Evolutionary conservation across 2,113 vertebrate genomes (phyloP), one percentile per base, ranked within the genome.

Genomic region (Mustela nigripes): DNA sequence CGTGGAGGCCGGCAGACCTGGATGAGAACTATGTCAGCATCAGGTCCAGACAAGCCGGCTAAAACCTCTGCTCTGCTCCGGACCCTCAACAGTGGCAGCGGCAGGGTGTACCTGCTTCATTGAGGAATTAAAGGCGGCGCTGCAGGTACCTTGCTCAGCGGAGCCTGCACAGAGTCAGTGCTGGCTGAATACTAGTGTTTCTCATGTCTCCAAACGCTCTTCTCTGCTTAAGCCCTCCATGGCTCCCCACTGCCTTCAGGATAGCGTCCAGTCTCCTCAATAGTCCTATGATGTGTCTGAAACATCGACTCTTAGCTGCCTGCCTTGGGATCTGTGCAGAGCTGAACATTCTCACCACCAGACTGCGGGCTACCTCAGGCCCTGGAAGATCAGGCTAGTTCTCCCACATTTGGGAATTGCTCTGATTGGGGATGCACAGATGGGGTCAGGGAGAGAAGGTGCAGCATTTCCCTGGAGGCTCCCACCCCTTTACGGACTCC

Each of bases 111-210:
- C 26, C 31, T 2, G 9, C 50, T n/a, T 74, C n/a, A 11, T 0
- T 4, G n/a, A 1, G 48, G 24, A 11, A 21, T 31, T 16, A 58
- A 45, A 18, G 28, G 5, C 19, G 48, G 28, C 31, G 69, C 65
- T 8, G 22, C 45, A 1, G 6, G 31, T 0, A 26, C 11, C 8
- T 0, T 5, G 48, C 42, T 56, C 18, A 15, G 65, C 7, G 0
- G 0, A 4, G 31, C 24, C 73, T 33, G 84, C 48, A n/a, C 48
- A 33, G 19, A 48, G 39, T 10, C 16, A 33, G 71, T 3, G 2
- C n/a, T 42, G 4, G 78, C 53, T 4, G 76, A 58, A n/a, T 11
- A 56, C 58, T 2, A 10, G 1, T 50, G 53, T 79, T 69, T 45
- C 90, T 74, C 19, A 9, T 21, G 3, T 10, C 24, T 16, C 69